phyloP scores from a whole-genome alignment of 2,113 vertebrate genomes.

The Oncorhynchus kisutch region DNA sequence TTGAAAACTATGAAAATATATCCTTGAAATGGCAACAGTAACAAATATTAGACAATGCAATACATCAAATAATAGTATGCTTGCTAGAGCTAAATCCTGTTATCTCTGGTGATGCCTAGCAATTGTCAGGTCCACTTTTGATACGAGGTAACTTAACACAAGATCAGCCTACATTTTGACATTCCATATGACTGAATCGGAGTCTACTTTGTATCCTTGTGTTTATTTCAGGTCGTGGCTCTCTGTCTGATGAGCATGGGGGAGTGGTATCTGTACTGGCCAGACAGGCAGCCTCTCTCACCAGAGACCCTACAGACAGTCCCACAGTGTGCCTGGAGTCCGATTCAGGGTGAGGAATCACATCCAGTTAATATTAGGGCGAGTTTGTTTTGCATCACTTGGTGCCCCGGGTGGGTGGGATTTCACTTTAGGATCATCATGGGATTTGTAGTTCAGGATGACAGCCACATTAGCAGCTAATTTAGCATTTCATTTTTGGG shows the following conservation, averaged over 20 bases:
- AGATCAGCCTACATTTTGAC: too few relatives aligned
- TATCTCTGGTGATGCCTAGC: background rate
- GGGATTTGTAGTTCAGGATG: too few relatives aligned
- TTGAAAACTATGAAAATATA: too few relatives aligned
- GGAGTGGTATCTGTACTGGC: conserved; percentile 91
- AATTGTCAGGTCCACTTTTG: too few relatives aligned
- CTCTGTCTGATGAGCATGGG: conserved; percentile 91
- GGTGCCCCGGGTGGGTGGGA: too few relatives aligned
- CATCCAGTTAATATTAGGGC: background rate
- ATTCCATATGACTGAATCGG: background rate
- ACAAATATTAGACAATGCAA: background rate
- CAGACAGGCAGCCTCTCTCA: conserved; percentile 88
- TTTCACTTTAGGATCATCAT: too few relatives aligned
- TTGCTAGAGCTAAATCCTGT: background rate
- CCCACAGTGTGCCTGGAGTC: conserved; percentile 95
- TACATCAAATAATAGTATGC: background rate
- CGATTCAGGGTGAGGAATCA: conserved; percentile 84
- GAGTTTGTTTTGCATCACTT: background rate
- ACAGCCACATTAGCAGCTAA: too few relatives aligned
- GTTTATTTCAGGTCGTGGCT: conserved; percentile 82
- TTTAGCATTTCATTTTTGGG: too few relatives aligned
- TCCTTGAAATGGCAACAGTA: too few relatives aligned
- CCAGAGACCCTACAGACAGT: conserved; percentile 84
- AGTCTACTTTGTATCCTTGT: background rate
- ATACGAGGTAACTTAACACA: too few relatives aligned